Evolutionary conservation across 1,140 invertebrate species (phyloP), one percentile per base, ranked within the genome.

Genomic region (Paramacrobiotus metropolitanus): DNA sequence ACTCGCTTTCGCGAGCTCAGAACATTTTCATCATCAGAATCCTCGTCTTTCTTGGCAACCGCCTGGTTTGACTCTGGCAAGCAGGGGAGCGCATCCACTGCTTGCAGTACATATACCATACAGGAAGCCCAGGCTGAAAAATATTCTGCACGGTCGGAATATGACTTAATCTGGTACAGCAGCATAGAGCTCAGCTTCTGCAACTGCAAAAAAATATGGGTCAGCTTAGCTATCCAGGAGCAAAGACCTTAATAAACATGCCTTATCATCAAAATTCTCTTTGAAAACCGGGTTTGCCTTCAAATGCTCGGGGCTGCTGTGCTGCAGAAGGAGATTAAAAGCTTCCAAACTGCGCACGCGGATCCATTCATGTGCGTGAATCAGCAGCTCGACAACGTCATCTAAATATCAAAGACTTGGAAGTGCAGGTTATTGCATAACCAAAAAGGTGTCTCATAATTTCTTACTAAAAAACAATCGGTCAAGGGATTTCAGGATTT

Each of bases 1-100:
- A 68, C 68, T 24, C 15, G 48, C 48, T 65, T 66, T 66, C 61
- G 64, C 55, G 21, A 1, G 61, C 60, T 30, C 30, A 61, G 18
- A 15, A 59, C 63, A 30, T 31, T 29, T 21, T 40, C 28, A 31
- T 62, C 48, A 15, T 9, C 15, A 9, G 15, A 15, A 24, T 20
- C 48, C 15, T 55, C 48, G 15, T 55, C 48, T 4, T 15, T 24
- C 24, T 55, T 24, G 24, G 4, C 24, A 15, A 15, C 48, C 24
- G 24, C 48, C 15, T 15, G 34, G 9, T 40, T 9, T n/a, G 34
- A n/a, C n/a, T 9, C 9, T 40, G 34, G 9, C 34, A 40, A 9
- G 34, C 9, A 40, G 34, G n/a, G n/a, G n/a, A n/a, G n/a, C n/a
- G n/a, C n/a, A n/a, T n/a, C 9, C 34, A 40, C 34, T n/a, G 48